phyloP scores from a whole-genome alignment of 1,140 invertebrate species.

The Camponotus vicinus region DNA sequence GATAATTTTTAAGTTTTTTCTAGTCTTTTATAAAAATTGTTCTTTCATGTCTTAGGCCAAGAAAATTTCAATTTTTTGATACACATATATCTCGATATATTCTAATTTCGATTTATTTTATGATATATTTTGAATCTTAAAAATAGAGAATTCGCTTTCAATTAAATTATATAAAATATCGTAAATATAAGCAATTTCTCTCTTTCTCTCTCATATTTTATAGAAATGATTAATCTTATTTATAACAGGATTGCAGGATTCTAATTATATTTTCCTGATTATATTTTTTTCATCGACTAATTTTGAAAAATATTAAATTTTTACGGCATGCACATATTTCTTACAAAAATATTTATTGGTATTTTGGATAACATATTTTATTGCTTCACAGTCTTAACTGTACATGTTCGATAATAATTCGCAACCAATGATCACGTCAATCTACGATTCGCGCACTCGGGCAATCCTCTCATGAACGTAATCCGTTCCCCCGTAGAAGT shows the following conservation, averaged over 20 bases:
- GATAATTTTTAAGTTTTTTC: background rate
- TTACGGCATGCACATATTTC: background rate
- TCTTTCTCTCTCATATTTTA: background rate
- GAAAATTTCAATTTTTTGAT: background rate
- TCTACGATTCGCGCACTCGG: background rate
- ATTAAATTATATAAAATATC: background rate
- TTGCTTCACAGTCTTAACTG: background rate
- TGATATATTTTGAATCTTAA: background rate
- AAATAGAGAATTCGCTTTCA: background rate
- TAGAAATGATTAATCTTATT: background rate
- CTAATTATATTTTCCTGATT: background rate
- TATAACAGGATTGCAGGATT: background rate
- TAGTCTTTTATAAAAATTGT: background rate
- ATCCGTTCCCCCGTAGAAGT: background rate
- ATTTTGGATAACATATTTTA: background rate
- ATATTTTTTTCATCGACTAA: background rate
- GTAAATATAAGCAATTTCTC: background rate
- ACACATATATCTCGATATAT: background rate
- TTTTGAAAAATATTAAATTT: slow-evolving; percentile 19
- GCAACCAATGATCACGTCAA: background rate
- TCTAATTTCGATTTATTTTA: background rate
- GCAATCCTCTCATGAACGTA: background rate
- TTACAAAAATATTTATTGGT: background rate
- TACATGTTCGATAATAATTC: background rate
- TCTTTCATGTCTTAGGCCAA: background rate